These are phyloP conservation scores for Stenichneumon culpator DNA, from an alignment of 2,888 invertebrate species.

Conservation along the genomic window DNA sequence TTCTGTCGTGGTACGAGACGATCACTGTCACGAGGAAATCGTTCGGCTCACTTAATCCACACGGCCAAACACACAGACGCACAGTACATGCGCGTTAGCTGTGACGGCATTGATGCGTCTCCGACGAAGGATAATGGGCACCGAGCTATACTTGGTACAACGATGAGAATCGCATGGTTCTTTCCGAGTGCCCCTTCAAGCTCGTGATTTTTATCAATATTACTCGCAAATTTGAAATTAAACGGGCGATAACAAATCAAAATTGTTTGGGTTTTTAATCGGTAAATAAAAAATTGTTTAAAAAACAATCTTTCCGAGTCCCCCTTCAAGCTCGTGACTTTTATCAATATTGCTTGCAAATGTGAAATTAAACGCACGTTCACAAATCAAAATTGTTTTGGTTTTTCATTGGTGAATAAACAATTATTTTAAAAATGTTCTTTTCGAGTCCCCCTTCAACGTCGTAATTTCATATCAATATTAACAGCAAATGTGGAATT, in stretches of 20 bases:
- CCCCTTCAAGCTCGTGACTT: neutral
- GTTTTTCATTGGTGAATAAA: too few species aligned
- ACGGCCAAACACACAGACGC: neutral
- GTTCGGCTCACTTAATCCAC: conserved; percentile 50
- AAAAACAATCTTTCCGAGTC: neutral
- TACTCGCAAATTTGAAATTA: neutral
- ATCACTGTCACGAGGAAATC: conserved; percentile 64
- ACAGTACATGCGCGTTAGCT: conserved; percentile 38
- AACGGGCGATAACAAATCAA: neutral
- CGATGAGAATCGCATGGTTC: conserved; percentile 3
- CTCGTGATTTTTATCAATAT: neutral
- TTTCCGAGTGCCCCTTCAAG: neutral
- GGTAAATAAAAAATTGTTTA: too few species aligned
- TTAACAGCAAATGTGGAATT: too few species aligned
- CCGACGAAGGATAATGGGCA: conserved; percentile 28
- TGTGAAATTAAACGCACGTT: neutral
- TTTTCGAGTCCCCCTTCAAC: neutral
- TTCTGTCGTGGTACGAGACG: conserved; percentile 32
- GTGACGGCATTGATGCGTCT: conserved; percentile 39
- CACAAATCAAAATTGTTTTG: too few species aligned
- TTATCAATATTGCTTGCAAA: neutral
- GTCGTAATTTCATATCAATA: too few species aligned
- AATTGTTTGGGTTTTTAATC: too few species aligned
- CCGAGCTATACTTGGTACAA: conserved; percentile 12
- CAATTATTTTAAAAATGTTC: neutral